Evolutionary conservation across 2,797 vertebrate species (phyloP).

Genomic region (Phoxinus dragarum): DNA sequence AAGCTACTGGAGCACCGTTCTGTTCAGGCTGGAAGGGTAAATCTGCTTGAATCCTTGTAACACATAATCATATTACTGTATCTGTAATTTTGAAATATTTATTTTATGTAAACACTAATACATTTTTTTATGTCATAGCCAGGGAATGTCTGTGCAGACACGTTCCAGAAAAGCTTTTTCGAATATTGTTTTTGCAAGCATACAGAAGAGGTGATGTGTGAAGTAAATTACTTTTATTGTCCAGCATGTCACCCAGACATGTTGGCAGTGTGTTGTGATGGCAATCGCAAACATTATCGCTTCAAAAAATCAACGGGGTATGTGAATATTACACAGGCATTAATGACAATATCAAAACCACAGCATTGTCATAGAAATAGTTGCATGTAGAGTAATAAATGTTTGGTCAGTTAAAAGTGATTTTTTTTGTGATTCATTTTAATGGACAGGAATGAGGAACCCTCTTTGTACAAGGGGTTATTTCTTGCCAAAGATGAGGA

Average conservation of each 20-base stretch:
- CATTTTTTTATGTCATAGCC: too few species aligned
- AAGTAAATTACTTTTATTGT: background rate
- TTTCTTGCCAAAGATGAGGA: conserved; percentile 11
- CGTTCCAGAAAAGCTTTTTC: too few species aligned
- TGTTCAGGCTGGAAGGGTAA: too few species aligned
- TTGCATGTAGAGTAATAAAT: background rate
- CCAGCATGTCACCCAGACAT: conserved; percentile 15
- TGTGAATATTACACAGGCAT: background rate
- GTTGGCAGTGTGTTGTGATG: background rate
- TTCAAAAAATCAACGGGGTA: background rate
- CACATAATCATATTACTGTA: too few species aligned
- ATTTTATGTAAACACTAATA: too few species aligned
- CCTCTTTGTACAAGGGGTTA: background rate
- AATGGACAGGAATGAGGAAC: background rate
- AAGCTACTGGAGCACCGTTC: background rate
- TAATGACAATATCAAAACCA: background rate
- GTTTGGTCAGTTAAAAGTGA: background rate
- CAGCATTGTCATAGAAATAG: background rate
- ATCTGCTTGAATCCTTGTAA: too few species aligned
- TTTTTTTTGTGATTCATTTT: background rate
- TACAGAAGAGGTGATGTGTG: background rate
- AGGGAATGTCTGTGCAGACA: too few species aligned
- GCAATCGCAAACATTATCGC: conserved; percentile 14
- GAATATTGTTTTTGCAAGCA: background rate
- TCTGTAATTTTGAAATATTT: too few species aligned